phyloP scores from a whole-genome alignment of 2,113 vertebrate genomes.

The Amphiprion ocellaris region DNA sequence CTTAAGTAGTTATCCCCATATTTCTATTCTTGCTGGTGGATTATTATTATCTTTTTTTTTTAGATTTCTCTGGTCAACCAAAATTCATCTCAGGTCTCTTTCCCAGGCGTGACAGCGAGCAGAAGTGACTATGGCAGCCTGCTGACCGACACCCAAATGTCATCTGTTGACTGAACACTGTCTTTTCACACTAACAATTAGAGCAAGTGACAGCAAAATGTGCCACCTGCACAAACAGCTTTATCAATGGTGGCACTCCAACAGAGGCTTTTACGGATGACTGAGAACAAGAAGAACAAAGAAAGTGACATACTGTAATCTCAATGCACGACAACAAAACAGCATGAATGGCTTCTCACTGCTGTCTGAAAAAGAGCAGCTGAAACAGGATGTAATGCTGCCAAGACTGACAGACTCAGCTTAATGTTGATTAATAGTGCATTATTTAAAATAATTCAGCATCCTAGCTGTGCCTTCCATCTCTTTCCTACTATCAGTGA shows the following conservation, averaged over 20 bases:
- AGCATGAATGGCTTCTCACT: slow-evolving; percentile 34
- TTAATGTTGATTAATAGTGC: not conserved
- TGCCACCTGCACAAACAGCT: slow-evolving; percentile 70
- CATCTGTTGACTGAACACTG: slow-evolving; percentile 37
- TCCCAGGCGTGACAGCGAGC: slow-evolving; percentile 16
- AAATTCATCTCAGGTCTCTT: slow-evolving; percentile 11
- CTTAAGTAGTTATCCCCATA: not conserved
- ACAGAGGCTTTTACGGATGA: slow-evolving; percentile 63
- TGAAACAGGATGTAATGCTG: slow-evolving; percentile 8
- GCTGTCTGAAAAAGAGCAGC: slow-evolving; percentile 9
- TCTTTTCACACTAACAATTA: slow-evolving; percentile 62
- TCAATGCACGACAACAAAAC: slow-evolving; percentile 49
- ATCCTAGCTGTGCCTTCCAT: not conserved
- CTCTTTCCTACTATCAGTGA: not conserved
- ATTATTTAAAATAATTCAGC: slow-evolving; percentile 2
- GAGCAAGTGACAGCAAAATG: slow-evolving; percentile 57
- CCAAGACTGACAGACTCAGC: slow-evolving; percentile 6
- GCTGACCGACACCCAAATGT: slow-evolving; percentile 49
- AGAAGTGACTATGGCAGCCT: slow-evolving; percentile 16
- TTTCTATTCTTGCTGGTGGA: slow-evolving; percentile 1
- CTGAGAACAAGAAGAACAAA: slow-evolving; percentile 71
- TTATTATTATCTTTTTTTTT: not conserved
- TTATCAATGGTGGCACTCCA: slow-evolving; percentile 61
- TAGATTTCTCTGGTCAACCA: slow-evolving; percentile 18
- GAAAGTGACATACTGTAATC: slow-evolving; percentile 50